These are phyloP conservation scores for Sicus ferrugineus DNA, from an alignment of 2,888 invertebrate species.

Conservation along the genomic window DNA sequence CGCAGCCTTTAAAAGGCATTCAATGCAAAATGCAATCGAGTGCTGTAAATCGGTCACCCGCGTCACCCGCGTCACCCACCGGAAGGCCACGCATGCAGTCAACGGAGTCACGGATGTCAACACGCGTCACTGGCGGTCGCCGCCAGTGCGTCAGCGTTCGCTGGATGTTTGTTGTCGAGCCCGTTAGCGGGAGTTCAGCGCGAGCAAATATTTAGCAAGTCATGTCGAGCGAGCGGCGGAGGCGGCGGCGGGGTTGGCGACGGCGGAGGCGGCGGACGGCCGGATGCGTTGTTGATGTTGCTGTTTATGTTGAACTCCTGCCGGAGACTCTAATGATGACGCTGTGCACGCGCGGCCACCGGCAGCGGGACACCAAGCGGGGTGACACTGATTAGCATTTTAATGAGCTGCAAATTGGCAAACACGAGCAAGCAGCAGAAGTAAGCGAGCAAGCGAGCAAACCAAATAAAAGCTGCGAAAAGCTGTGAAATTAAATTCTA, in stretches of 20 bases:
- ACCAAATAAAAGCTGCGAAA: background rate
- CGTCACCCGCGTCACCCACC: no score
- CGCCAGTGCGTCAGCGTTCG: no score
- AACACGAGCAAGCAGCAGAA: slow-evolving; percentile 9
- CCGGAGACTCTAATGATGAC: background rate
- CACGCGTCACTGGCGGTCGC: no score
- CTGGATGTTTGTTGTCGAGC: background rate
- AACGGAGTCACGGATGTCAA: no score
- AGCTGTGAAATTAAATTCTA: background rate
- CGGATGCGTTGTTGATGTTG: background rate
- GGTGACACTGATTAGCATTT: slow-evolving; percentile 32
- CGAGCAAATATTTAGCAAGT: background rate
- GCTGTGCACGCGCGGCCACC: background rate
- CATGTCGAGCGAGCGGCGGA: no score
- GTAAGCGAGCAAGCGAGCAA: background rate
- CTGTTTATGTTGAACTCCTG: background rate
- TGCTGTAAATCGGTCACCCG: no score
- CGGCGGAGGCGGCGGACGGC: background rate
- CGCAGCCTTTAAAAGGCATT: no score
- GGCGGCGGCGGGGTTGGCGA: no score
- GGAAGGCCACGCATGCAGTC: no score
- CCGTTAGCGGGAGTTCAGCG: background rate
- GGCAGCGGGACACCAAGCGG: no score
- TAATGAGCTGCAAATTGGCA: slow-evolving; percentile 26
- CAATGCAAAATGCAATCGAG: no score